Evolutionary conservation across 1,140 invertebrate genomes (phyloP).

Genomic region (Drosophila murphyi): DNA sequence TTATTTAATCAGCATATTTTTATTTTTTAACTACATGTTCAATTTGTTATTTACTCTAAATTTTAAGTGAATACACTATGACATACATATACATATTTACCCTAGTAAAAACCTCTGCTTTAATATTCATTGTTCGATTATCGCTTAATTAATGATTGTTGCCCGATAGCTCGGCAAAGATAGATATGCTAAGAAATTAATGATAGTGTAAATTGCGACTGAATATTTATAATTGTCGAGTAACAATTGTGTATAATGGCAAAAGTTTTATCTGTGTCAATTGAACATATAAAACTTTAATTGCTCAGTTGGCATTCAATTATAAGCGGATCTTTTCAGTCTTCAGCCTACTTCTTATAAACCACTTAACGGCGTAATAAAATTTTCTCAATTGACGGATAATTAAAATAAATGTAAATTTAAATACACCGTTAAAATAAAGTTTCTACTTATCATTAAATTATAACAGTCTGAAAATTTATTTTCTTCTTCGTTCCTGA

Average conservation of each 20-base stretch:
- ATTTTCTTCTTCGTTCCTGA: background rate
- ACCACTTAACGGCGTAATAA: no score
- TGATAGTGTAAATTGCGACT: constrained; percentile 45
- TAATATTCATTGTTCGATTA: constrained; percentile 15
- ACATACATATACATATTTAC: no score
- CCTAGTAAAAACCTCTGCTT: background rate
- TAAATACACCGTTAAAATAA: no score
- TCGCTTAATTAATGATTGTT: constrained; percentile 8
- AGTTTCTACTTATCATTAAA: no score
- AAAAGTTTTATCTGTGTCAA: constrained; percentile 4
- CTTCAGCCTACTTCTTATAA: no score
- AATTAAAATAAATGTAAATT: no score
- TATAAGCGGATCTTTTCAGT: no score
- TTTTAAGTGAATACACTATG: no score
- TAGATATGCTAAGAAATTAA: constrained; percentile 9
- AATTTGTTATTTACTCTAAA: no score
- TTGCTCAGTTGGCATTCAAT: background rate
- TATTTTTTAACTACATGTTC: background rate
- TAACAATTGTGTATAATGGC: constrained; percentile 47
- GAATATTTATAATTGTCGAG: constrained; percentile 49
- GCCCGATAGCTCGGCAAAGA: background rate
- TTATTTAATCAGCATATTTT: background rate
- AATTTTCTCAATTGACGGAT: no score
- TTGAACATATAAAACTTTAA: constrained; percentile 18
- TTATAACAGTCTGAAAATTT: no score